A percentile compares a stretch with the other conserved stretches of the same genome.
Evolutionary conservation across 2,113 vertebrate species (phyloP).

Genomic region (Synchiropus splendidus): DNA sequence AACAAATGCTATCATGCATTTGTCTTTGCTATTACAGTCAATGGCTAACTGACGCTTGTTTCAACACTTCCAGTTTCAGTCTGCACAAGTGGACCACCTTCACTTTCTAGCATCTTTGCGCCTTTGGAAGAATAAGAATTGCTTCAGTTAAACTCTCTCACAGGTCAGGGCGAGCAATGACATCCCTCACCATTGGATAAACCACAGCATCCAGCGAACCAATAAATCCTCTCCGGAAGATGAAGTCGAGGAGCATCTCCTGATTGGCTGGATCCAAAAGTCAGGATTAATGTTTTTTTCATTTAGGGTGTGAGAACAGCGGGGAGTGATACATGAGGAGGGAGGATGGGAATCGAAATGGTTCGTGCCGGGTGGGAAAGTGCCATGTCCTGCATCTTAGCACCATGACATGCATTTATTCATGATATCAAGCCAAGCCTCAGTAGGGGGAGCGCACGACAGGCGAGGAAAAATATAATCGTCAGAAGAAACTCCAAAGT

Average conservation of each 20-base stretch:
- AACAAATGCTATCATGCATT: too few relatives aligned
- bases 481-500: conserved; percentile 17
- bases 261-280: conserved; percentile 20
- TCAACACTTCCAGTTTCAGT: too few relatives aligned
- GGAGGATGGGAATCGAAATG: conserved; percentile 21
- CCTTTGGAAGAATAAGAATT: not conserved
- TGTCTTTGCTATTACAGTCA: too few relatives aligned
- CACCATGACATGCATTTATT: conserved; percentile 60
- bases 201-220: conserved; percentile 5
- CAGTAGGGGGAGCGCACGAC: conserved; percentile 15
- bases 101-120: too few relatives aligned
- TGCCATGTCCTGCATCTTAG: conserved; percentile 6
- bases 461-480: conserved; percentile 24
- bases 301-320: conserved; percentile 17
- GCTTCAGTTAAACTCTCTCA: conserved; percentile 6
- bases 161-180: conserved; percentile 15
- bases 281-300: too few relatives aligned
- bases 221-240: conserved; percentile 14
- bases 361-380: conserved; percentile 24
- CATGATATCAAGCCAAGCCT: conserved; percentile 46
- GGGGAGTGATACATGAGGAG: conserved; percentile 4
- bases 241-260: not conserved
- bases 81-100: too few relatives aligned
- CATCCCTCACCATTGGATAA: conserved; percentile 25
- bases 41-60: too few relatives aligned